Percentiles rank a stretch among this genome's conserved stretches.
These are phyloP conservation scores for Ictalurus punctatus DNA, from an alignment of 2,113 vertebrate genomes.

Conservation along the genomic window DNA sequence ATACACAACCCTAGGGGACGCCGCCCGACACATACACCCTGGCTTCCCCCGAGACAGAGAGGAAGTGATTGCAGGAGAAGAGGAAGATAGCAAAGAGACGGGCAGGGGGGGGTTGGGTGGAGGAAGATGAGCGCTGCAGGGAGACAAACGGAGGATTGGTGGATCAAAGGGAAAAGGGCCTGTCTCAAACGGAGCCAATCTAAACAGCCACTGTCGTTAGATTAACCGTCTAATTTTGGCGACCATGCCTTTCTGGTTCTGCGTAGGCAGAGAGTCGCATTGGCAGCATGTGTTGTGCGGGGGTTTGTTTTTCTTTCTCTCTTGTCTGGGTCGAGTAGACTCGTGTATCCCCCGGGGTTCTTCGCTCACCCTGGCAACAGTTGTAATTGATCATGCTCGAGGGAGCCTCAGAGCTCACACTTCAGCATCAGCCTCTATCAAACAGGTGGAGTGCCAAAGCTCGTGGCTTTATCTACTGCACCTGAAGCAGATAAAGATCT, in stretches of 20 bases:
- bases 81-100: constrained; percentile 61
- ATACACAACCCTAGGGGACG: constrained; percentile 54
- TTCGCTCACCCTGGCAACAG: constrained; percentile 52
- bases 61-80: constrained; percentile 69
- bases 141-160: constrained; percentile 55
- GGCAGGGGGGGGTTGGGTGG: constrained; percentile 40
- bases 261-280: not conserved
- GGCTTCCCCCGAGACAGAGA: constrained; percentile 61
- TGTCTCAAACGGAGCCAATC: constrained; percentile 58
- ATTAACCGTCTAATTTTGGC: constrained; percentile 61
- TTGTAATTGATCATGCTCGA: constrained; percentile 48
- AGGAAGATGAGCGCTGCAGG: constrained; percentile 58
- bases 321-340: constrained; percentile 41
- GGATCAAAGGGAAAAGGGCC: constrained; percentile 65
- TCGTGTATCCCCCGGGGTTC: constrained; percentile 27
- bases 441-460: constrained; percentile 11
- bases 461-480: constrained; percentile 14
- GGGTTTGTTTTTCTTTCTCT: constrained; percentile 43
- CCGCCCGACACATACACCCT: constrained; percentile 60
- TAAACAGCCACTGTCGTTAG: constrained; percentile 66
- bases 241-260: constrained; percentile 25
- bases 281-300: constrained; percentile 4
- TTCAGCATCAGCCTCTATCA: constrained; percentile 46
- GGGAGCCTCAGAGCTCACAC: constrained; percentile 39
- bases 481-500: constrained; percentile 36